Conservation (phyloP, 1,140 invertebrate genomes). For the Zaprionus taronus region DNA sequence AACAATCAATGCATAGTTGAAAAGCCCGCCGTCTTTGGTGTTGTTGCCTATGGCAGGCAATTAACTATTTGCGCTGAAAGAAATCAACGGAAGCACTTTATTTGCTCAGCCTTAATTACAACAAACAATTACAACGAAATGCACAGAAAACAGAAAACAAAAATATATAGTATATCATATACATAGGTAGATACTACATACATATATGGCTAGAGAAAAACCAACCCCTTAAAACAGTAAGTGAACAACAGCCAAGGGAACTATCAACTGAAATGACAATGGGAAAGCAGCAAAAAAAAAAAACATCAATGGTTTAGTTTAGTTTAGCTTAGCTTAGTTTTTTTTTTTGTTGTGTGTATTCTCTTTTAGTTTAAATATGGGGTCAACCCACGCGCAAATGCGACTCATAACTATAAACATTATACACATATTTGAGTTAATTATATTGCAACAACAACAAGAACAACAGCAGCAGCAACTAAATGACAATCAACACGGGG, state of each 20-base stretch:
- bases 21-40: slow-evolving; percentile 43
- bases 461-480: slow-evolving; percentile 7
- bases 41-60: slow-evolving; percentile 69
- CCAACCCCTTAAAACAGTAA: slow-evolving; percentile 42
- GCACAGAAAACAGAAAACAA: slow-evolving; percentile 16
- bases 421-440: slow-evolving; percentile 79
- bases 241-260: slow-evolving; percentile 54
- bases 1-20: slow-evolving; percentile 60
- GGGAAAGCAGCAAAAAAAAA: slow-evolving; percentile 35
- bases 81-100: slow-evolving; percentile 82
- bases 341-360: slow-evolving; percentile 5
- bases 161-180: slow-evolving; percentile 20
- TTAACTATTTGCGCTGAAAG: slow-evolving; percentile 82
- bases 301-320: slow-evolving; percentile 36
- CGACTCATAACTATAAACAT: slow-evolving; percentile 75
- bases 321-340: neutral
- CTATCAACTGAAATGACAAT: slow-evolving; percentile 52
- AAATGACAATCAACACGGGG: slow-evolving; percentile 52
- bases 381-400: slow-evolving; percentile 46
- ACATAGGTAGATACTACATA: neutral
- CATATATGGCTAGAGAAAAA: slow-evolving; percentile 41
- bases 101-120: slow-evolving; percentile 81
- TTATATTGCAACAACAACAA: slow-evolving; percentile 67
- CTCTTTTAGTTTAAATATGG: slow-evolving; percentile 70
- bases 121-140: slow-evolving; percentile 71